Base-by-base conservation (phyloP, 2,797 vertebrate species). In the Sebastes minor region DNA sequence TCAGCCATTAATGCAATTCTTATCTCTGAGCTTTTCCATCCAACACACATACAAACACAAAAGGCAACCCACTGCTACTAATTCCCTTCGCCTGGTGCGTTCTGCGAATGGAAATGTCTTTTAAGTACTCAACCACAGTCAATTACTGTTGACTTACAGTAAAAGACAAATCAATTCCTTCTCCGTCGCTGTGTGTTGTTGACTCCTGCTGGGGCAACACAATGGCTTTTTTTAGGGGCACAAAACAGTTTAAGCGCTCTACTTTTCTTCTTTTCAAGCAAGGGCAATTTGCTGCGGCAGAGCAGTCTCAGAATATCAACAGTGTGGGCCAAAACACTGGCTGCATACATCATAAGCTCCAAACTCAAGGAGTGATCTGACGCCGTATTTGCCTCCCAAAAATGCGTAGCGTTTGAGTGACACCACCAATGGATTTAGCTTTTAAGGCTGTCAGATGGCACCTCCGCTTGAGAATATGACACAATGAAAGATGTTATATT, bases 91-190 rank as follows among this genome's bases (percentile, higher is more conserved):
- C 65, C 72, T 7, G 12, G 80, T 62, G 83, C 42, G n/a, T 86
- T 84, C 76, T 65, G 71, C 14, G 38, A 72, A 91, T 80, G 67
- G 81, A 88, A 88, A 84, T 35, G 84, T 77, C 70, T 73, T 84
- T 82, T 87, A 88, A 92, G 83, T 77, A 70, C 85, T 89, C 88
- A 87, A 85, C 87, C 87, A 69, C 82, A 89, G 84, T 89, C 88
- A 83, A 91, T 94, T 94, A 89, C 82, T 74, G 85, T 91, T 92
- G 89, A 91, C 83, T 89, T 87, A 90, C 85, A 86, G 89, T 91
- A 86, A 88, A 90, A 90, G 69, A 90, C 83, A 82, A 93, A 94
- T 89, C 88, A 83, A 84, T 91, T 84, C 69, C 67, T 83, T 88
- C 73, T 86, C 67, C 74, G 83, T 78, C 53, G 27, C 80, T 81